Evolutionary conservation across 2,888 invertebrate species (phyloP).

Genomic region (Pristionchus fissidentatus): DNA sequence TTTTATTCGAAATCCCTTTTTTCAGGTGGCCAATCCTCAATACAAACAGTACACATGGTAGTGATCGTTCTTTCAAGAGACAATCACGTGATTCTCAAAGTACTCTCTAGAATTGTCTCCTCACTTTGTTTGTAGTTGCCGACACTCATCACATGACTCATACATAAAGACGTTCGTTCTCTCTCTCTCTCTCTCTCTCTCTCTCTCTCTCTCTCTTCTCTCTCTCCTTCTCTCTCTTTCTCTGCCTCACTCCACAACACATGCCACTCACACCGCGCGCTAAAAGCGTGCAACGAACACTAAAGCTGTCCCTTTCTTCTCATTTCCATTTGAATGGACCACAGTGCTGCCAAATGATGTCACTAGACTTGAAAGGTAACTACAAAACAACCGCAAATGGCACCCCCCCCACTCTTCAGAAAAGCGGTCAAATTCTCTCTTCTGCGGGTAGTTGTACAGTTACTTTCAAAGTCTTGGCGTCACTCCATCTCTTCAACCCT

Average conservation of each 20-base stretch:
- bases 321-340: no score
- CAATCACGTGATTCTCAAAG: no score
- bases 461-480: no score
- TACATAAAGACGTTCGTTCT: not conserved
- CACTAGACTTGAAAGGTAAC: no score
- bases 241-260: not conserved
- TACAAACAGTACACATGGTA: conserved; percentile 34
- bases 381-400: no score
- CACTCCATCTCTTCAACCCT: not conserved
- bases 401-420: no score
- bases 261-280: not conserved
- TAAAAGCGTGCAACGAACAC: no score
- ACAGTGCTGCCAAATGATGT: no score
- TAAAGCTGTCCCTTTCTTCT: no score
- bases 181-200: not conserved
- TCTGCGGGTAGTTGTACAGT: no score
- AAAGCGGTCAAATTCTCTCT: no score
- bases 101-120: no score
- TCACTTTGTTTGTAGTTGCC: conserved; percentile 15
- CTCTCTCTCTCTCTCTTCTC: not conserved
- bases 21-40: conserved; percentile 28
- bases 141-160: not conserved
- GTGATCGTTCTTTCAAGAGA: not conserved
- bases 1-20: not conserved
- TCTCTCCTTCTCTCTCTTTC: not conserved